Evolutionary conservation across 2,888 invertebrate genomes (phyloP).

Genomic region (Tribolium freemani): DNA sequence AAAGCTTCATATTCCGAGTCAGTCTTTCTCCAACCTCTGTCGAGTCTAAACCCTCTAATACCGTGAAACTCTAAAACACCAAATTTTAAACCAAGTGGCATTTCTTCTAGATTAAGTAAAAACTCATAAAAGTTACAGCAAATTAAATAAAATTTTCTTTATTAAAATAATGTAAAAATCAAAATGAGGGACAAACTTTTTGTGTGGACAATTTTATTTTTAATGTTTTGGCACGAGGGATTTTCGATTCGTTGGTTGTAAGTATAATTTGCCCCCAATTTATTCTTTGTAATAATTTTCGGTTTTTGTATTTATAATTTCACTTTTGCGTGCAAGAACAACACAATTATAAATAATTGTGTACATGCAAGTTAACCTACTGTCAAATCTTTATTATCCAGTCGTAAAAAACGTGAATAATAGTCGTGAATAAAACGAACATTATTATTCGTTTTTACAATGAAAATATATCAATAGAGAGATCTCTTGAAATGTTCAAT

Average conservation of each 20-base stretch:
- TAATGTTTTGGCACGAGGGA: slow-evolving; percentile 10
- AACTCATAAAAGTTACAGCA: not conserved
- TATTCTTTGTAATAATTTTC: not conserved
- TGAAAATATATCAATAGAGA: not conserved
- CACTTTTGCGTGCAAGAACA: slow-evolving; percentile 34
- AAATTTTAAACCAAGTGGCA: not conserved
- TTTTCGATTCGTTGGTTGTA: slow-evolving; percentile 40
- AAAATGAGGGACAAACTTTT: slow-evolving; percentile 14
- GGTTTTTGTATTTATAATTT: slow-evolving; percentile 21
- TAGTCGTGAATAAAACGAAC: not conserved
- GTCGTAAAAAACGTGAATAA: slow-evolving; percentile 29
- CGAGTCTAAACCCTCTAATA: slow-evolving; percentile 6
- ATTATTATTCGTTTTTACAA: too few species aligned
- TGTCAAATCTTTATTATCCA: slow-evolving; percentile 21
- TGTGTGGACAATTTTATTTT: slow-evolving; percentile 25
- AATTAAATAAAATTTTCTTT: not conserved
- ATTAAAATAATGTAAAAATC: slow-evolving; percentile 7
- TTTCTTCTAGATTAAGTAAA: not conserved
- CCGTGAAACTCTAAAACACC: not conserved
- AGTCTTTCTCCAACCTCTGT: slow-evolving; percentile 39
- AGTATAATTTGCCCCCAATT: slow-evolving; percentile 14
- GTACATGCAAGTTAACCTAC: slow-evolving; percentile 17
- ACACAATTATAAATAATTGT: slow-evolving; percentile 24
- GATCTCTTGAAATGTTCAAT: slow-evolving; percentile 6
- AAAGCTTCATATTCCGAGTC: slow-evolving; percentile 32